phyloP scores from a whole-genome alignment of 2,113 vertebrate genomes.

The Dissostichus mawsoni region DNA sequence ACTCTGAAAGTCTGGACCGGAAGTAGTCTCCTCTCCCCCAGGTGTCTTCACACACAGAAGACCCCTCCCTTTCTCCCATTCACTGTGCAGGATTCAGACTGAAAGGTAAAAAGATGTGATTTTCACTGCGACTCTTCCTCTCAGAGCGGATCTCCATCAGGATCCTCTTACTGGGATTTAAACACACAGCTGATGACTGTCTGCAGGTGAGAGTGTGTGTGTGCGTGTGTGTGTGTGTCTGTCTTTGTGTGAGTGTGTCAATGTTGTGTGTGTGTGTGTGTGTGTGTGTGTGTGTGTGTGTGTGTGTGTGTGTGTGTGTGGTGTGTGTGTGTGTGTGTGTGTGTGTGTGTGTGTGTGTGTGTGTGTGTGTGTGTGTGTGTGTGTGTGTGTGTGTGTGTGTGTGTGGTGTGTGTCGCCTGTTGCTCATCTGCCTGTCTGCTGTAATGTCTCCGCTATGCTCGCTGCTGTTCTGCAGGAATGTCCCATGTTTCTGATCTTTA shows the following conservation, averaged over 20 bases:
- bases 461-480: conserved; percentile 11
- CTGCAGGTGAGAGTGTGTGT: conserved; percentile 76
- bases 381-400: no score
- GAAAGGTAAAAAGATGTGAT: conserved; percentile 55
- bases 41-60: conserved; percentile 34
- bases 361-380: no score
- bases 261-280: no score
- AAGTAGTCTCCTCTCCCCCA: neutral
- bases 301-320: no score
- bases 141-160: no score
- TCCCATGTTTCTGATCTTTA: neutral
- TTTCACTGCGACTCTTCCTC: conserved; percentile 25
- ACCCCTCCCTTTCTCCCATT: conserved; percentile 67
- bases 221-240: no score
- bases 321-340: conserved; percentile 46
- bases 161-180: no score
- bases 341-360: no score
- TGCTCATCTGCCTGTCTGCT: conserved; percentile 63
- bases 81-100: conserved; percentile 56
- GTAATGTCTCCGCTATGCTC: neutral
- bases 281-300: no score
- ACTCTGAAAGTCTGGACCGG: conserved; percentile 22
- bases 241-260: no score
- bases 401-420: conserved; percentile 79
- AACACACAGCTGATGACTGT: conserved; percentile 17